phyloP scores from a whole-genome alignment of 2,888 invertebrate species.

The Chrysolina americana region DNA sequence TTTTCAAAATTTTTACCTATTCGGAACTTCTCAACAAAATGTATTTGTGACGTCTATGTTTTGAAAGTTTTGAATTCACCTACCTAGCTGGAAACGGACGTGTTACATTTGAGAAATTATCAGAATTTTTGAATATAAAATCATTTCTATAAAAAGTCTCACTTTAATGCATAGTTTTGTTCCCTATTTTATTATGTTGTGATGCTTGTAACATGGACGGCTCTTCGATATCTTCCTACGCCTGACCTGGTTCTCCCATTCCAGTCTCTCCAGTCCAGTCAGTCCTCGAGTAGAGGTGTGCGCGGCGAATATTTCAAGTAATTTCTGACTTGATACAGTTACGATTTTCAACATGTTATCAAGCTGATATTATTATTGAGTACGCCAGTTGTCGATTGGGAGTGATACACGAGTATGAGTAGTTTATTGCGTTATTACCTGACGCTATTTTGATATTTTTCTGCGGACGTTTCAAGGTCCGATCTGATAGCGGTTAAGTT shows the following conservation, averaged over 20 bases:
- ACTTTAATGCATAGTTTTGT: neutral
- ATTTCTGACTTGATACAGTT: constrained; percentile 24
- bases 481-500: neutral
- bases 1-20: no score
- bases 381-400: neutral
- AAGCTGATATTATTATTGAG: constrained; percentile 5
- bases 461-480: neutral
- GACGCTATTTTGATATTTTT: neutral
- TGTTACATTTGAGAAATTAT: no score
- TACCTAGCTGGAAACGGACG: no score
- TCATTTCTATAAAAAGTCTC: no score
- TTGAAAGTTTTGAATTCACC: no score
- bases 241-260: constrained; percentile 28
- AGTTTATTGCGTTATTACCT: no score
- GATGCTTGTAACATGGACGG: neutral
- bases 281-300: constrained; percentile 30
- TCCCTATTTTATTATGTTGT: neutral
- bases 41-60: no score
- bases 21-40: no score
- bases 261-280: constrained; percentile 32
- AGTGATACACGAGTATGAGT: neutral
- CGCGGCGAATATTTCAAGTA: constrained; percentile 9
- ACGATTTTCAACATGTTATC: constrained; percentile 22
- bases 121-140: no score
- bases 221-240: neutral